phyloP scores from a whole-genome alignment of 2,797 vertebrate species.

The Sorex maritimensis region DNA sequence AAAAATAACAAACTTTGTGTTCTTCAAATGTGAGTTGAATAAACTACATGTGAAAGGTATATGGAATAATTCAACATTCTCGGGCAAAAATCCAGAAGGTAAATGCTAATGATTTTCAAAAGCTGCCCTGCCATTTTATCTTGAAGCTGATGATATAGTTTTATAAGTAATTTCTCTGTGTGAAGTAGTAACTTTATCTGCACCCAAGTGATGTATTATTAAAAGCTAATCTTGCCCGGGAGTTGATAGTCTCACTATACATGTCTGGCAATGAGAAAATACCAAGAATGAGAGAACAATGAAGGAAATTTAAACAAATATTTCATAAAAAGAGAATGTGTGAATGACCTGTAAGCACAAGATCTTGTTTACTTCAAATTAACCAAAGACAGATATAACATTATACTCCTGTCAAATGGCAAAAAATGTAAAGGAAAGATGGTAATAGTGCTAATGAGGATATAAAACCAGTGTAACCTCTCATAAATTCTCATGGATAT shows the following conservation, averaged over 20 bases:
- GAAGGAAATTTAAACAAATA: not conserved
- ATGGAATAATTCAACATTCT: not conserved
- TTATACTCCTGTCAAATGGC: not conserved
- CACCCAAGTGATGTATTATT: not conserved
- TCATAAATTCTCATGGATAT: not conserved
- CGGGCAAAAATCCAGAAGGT: not conserved
- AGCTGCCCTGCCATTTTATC: not conserved
- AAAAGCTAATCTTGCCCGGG: not conserved
- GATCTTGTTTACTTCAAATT: not conserved
- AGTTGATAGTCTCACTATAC: not conserved
- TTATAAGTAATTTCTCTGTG: not conserved
- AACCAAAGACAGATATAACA: not conserved
- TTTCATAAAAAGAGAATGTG: not conserved
- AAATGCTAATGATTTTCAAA: not conserved
- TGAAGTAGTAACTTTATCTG: not conserved
- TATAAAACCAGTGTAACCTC: not conserved
- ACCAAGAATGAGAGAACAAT: not conserved
- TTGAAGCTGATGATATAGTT: not conserved
- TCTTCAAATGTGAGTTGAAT: not conserved
- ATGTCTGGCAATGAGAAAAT: not conserved
- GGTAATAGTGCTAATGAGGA: not conserved
- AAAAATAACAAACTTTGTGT: constrained; percentile 26
- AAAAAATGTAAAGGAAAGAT: no score
- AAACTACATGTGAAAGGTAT: not conserved
- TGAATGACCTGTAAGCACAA: not conserved